Evolutionary conservation across 2,888 invertebrate genomes (phyloP), one percentile per base, ranked within the genome.

Genomic region (Protophormia terraenovae): DNA sequence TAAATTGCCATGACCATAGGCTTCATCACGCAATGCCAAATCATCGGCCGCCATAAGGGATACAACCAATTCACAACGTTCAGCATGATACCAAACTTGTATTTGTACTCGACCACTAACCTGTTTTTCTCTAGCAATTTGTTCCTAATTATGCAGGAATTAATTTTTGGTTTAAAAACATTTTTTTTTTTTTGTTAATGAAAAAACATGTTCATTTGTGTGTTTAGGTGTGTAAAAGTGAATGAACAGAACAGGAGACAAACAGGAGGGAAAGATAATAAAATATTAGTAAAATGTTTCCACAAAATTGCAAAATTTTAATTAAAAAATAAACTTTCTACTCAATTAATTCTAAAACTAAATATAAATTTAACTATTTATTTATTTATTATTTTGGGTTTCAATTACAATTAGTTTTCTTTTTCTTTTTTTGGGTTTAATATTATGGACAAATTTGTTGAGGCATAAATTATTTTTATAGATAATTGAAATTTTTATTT

Each of bases 41-140:
- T 97, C 97, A 90, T 97, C 97, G 8, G 96, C 98, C 3, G 97
- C 97, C 90, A 97, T 94, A 66, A 98, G 95, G 5, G 97, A 96
- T 29, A 98, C 96, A 10, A 97, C 96, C 78, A 98, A 93, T 90
- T 97, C 97, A 89, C 95, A 95, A 83, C 96, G 94, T 89, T 97
- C 97, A 82, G 95, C 95, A 90, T 97, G 96, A 93, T 97, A 97
- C 95, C 96, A 97, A 76, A 98, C 96, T 92, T 98, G 97, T 87
- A 98, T 94, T 93, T 97, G 97, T 45, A 98, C 95, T 24, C 97
- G 94, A 55, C 97, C 97, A 29, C 95, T 94, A 79, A 96, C 95
- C 88, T 95, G 95, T 86, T 96, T 95, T 92, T 97, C 96, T 83
- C 95, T 94, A n/a, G 95, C 94, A 87, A 95, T 93, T 94, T 95